Evolutionary conservation across 2,888 invertebrate species (phyloP).

Genomic region (Agapetus fuscipes): DNA sequence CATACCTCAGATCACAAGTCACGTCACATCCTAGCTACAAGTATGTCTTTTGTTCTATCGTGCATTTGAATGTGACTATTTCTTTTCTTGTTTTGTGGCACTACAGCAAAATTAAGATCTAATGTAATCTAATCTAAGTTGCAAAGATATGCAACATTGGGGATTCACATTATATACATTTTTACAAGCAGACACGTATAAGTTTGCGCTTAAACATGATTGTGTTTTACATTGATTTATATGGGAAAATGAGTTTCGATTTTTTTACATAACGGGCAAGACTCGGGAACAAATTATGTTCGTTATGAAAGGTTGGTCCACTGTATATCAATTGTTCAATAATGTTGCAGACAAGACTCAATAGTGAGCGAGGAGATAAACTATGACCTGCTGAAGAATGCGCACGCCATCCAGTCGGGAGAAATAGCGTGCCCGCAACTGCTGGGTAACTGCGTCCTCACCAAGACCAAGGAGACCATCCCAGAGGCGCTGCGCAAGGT

Average conservation of each 20-base stretch:
- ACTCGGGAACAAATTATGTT: no score
- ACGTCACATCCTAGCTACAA: slow-evolving; percentile 81
- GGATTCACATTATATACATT: no score
- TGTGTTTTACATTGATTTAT: no score
- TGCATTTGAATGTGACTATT: neutral
- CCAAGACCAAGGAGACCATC: slow-evolving; percentile 79
- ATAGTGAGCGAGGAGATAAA: slow-evolving; percentile 79
- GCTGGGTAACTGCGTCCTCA: slow-evolving; percentile 60
- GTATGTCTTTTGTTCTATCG: slow-evolving; percentile 47
- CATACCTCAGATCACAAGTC: slow-evolving; percentile 91
- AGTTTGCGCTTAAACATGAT: neutral
- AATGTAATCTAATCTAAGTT: no score
- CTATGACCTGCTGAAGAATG: slow-evolving; percentile 78
- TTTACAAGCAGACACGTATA: no score
- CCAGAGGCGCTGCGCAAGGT: slow-evolving; percentile 63
- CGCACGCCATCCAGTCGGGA: slow-evolving; percentile 65
- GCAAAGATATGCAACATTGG: no score
- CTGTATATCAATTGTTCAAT: no score
- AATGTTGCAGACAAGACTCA: slow-evolving; percentile 67
- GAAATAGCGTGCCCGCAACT: slow-evolving; percentile 62
- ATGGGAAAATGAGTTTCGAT: no score
- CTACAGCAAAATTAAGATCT: no score
- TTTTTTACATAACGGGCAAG: no score
- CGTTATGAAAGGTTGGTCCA: no score
- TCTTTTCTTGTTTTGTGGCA: neutral